Conservation (phyloP, 2,888 invertebrate genomes). For the Boloria euphrosyne region DNA sequence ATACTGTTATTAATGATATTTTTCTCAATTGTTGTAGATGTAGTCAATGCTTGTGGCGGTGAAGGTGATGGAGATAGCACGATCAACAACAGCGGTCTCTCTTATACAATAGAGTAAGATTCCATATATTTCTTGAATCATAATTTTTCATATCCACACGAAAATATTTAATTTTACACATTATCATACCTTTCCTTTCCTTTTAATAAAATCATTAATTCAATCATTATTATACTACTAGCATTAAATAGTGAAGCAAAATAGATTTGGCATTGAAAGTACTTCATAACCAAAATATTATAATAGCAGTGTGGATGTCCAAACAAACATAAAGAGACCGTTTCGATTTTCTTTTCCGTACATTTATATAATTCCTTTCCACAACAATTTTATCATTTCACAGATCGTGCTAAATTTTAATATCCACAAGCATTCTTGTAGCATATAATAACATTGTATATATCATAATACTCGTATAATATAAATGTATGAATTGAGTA, state of each 20-base stretch:
- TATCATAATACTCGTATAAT: no score
- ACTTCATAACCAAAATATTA: background rate
- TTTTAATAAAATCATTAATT: no score
- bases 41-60: conserved; percentile 94
- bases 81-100: conserved; percentile 82
- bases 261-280: background rate
- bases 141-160: conserved; percentile 16
- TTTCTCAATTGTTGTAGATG: conserved; percentile 88
- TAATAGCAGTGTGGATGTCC: conserved; percentile 4
- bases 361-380: background rate
- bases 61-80: conserved; percentile 86
- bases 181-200: background rate
- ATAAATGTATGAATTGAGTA: background rate
- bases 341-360: background rate
- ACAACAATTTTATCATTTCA: no score
- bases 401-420: conserved; percentile 34
- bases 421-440: conserved; percentile 43
- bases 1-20: conserved; percentile 58
- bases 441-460: conserved; percentile 27
- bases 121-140: conserved; percentile 39
- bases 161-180: background rate
- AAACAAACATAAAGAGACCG: conserved; percentile 18
- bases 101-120: conserved; percentile 80
- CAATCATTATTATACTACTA: no score
- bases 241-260: no score